These are phyloP conservation scores for Rostratula benghalensis DNA, from an alignment of 2,113 vertebrate species.

Conservation along the genomic window DNA sequence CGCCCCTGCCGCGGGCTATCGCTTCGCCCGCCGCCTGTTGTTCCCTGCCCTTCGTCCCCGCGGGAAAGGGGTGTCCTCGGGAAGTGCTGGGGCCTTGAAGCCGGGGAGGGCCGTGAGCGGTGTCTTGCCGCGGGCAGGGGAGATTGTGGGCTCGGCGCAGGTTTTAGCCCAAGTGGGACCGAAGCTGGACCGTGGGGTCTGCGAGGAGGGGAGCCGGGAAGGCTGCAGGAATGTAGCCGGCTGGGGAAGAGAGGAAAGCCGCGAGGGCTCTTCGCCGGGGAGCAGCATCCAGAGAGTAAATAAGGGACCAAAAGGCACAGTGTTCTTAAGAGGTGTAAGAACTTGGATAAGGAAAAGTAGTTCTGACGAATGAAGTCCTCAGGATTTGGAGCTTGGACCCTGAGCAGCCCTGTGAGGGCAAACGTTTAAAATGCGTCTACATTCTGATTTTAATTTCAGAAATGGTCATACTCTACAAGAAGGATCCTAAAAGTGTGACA, in stretches of 20 bases:
- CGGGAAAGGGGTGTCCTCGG: fast-evolving
- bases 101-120: too few species aligned
- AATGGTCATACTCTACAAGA: fast-evolving
- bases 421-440: neutral
- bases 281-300: neutral
- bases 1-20: neutral
- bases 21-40: fast-evolving
- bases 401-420: neutral
- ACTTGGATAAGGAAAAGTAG: neutral
- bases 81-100: neutral
- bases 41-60: too few species aligned
- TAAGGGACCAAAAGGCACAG: neutral
- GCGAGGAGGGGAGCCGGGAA: neutral
- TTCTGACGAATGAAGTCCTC: fast-evolving
- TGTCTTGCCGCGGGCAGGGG: neutral
- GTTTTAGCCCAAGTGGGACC: fast-evolving
- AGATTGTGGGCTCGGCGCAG: neutral
- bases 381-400: neutral
- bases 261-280: neutral
- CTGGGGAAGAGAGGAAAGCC: neutral
- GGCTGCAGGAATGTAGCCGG: neutral
- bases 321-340: too few species aligned
- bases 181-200: neutral
- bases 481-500: neutral
- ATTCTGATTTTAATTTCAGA: neutral